These are phyloP conservation scores for Callyntrura sp. DNA, from an alignment of 2,888 invertebrate species.

Conservation along the genomic window DNA sequence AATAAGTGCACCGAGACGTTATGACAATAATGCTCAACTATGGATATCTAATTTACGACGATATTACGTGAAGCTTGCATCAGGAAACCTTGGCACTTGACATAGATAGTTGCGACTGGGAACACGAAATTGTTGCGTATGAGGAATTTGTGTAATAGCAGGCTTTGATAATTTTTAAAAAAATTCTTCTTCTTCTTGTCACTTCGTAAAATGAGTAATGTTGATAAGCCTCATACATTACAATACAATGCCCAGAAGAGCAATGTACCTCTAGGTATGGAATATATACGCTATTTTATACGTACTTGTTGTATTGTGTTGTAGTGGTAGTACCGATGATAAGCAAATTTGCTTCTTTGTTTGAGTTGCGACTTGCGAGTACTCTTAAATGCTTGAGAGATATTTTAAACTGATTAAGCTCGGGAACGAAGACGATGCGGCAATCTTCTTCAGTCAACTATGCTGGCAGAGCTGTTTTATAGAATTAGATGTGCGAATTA, in stretches of 20 bases:
- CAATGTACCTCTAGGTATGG: not conserved
- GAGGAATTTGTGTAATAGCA: constrained; percentile 52
- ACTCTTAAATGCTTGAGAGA: not conserved
- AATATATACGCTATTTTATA: not conserved
- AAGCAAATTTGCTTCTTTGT: not conserved
- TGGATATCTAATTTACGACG: not conserved
- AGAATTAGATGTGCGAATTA: constrained; percentile 59
- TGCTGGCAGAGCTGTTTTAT: constrained; percentile 31
- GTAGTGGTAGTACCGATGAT: not conserved
- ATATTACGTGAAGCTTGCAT: constrained; percentile 18
- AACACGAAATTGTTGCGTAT: constrained; percentile 67
- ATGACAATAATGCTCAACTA: too few species aligned
- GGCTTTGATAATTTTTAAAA: not conserved
- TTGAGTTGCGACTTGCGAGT: not conserved
- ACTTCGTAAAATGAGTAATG: constrained; percentile 36
- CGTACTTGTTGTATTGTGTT: not conserved
- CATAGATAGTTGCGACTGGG: constrained; percentile 58
- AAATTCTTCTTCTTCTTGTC: constrained; percentile 38
- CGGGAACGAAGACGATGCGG: constrained; percentile 50
- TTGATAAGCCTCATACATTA: constrained; percentile 44
- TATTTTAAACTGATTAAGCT: constrained; percentile 58
- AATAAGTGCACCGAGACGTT: not conserved
- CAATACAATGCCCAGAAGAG: too few species aligned
- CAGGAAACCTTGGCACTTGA: constrained; percentile 69
- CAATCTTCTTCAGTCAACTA: constrained; percentile 24